Evolutionary conservation across 1,140 invertebrate species (phyloP).

Genomic region (Drosophila pseudoobscura): DNA sequence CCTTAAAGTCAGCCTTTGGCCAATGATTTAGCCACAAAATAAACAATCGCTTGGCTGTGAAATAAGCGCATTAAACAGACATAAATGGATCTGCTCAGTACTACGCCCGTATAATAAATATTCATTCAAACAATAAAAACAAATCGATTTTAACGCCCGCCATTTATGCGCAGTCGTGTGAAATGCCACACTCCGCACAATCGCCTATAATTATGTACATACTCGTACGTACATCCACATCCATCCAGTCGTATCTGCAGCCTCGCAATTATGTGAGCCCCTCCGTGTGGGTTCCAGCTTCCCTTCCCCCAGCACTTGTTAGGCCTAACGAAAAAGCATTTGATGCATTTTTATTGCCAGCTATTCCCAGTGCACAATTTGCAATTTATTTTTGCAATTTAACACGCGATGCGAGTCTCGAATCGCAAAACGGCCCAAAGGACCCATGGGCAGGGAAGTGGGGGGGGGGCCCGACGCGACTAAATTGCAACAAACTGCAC

Average conservation of each 20-base stretch:
- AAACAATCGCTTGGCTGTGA: constrained; percentile 28
- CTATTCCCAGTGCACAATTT: constrained; percentile 65
- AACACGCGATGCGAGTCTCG: constrained; percentile 61
- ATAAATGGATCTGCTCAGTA: neutral
- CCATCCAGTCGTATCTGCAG: constrained; percentile 8
- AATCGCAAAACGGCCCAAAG: constrained; percentile 9
- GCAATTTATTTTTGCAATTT: constrained; percentile 81
- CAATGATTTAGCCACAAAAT: constrained; percentile 17
- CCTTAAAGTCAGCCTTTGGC: constrained; percentile 26
- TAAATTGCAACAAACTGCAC: constrained; percentile 79
- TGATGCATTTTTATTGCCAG: constrained; percentile 79
- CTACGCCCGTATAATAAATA: neutral
- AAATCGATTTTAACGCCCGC: constrained; percentile 49
- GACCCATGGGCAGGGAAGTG: constrained; percentile 29
- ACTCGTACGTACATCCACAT: neutral
- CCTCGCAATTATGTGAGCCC: constrained; percentile 26
- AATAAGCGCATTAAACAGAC: constrained; percentile 33
- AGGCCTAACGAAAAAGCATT: constrained; percentile 73
- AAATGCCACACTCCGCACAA: constrained; percentile 61
- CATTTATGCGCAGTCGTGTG: constrained; percentile 57
- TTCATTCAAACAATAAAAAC: constrained; percentile 39
- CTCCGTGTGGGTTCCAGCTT: constrained; percentile 42
- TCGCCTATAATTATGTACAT: constrained; percentile 50
- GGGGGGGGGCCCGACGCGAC: constrained; percentile 43
- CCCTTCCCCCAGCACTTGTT: constrained; percentile 44